A percentile compares a stretch with the other conserved stretches of the same genome.
phyloP scores from a whole-genome alignment of 2,797 vertebrate species.

The Diplodus sargus region DNA sequence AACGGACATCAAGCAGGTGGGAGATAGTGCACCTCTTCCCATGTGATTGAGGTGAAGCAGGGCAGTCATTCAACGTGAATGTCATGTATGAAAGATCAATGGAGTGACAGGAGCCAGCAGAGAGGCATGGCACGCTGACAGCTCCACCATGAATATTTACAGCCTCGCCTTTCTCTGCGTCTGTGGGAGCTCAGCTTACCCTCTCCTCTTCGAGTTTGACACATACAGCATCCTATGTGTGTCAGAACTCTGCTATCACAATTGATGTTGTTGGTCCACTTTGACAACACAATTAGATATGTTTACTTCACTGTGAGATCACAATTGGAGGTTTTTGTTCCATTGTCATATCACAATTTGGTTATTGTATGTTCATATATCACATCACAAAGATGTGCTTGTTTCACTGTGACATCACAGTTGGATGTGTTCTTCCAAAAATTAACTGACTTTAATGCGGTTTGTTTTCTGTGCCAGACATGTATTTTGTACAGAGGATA shows the following conservation, averaged over 20 bases:
- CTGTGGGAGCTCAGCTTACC: constrained; percentile 30
- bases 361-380: too few relatives aligned
- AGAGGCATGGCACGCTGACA: constrained; percentile 63
- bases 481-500: too few relatives aligned
- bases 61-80: constrained; percentile 65
- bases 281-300: too few relatives aligned
- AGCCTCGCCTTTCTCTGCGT: constrained; percentile 49
- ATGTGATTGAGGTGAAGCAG: constrained; percentile 65
- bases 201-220: constrained; percentile 44
- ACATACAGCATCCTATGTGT: constrained; percentile 38
- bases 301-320: too few relatives aligned
- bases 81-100: constrained; percentile 76
- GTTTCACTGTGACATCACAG: too few relatives aligned
- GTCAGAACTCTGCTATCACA: constrained; percentile 18
- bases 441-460: too few relatives aligned
- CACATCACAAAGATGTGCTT: too few relatives aligned
- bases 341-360: too few relatives aligned
- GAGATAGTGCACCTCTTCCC: constrained; percentile 53
- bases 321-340: too few relatives aligned
- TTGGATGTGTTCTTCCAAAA: too few relatives aligned
- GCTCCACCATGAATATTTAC: constrained; percentile 75
- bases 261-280: too few relatives aligned
- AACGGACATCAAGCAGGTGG: constrained; percentile 50
- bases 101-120: constrained; percentile 69
- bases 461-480: too few relatives aligned